Conservation (phyloP, 2,113 vertebrate species). For the Corythoichthys haematopterus region DNA sequence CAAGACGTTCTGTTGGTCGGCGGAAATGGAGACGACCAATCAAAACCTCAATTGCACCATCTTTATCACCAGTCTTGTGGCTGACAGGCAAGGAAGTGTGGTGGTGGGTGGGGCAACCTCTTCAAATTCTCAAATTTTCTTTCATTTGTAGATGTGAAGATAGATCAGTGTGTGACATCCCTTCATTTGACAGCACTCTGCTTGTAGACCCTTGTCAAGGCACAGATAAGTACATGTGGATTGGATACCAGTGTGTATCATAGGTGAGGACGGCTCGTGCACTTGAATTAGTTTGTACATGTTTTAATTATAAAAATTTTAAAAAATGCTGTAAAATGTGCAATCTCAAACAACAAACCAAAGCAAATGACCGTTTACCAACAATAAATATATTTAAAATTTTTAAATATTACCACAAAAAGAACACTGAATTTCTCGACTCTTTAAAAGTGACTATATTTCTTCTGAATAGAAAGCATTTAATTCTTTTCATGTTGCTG, state of each 20-base stretch:
- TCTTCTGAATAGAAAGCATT: too few relatives aligned
- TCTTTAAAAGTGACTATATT: too few relatives aligned
- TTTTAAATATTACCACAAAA: too few relatives aligned
- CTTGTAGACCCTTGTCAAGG: neutral
- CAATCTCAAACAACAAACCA: too few relatives aligned
- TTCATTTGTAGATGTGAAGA: neutral
- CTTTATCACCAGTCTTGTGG: neutral
- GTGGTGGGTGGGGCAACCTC: neutral
- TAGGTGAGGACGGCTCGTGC: neutral
- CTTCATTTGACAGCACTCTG: neutral
- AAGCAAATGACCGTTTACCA: too few relatives aligned
- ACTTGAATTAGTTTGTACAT: too few relatives aligned
- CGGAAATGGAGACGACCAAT: neutral
- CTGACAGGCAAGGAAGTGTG: neutral
- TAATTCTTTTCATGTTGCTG: too few relatives aligned
- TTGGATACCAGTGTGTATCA: neutral
- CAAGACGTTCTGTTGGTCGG: neutral
- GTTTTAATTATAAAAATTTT: too few relatives aligned
- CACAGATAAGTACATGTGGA: neutral
- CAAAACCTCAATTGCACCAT: neutral
- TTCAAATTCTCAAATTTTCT: neutral
- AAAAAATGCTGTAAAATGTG: too few relatives aligned
- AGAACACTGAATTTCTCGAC: too few relatives aligned
- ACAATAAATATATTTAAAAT: too few relatives aligned
- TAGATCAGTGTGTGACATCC: neutral